These are phyloP conservation scores for Budorcas taxicolor DNA, from an alignment of 2,113 vertebrate genomes.

Conservation along the genomic window DNA sequence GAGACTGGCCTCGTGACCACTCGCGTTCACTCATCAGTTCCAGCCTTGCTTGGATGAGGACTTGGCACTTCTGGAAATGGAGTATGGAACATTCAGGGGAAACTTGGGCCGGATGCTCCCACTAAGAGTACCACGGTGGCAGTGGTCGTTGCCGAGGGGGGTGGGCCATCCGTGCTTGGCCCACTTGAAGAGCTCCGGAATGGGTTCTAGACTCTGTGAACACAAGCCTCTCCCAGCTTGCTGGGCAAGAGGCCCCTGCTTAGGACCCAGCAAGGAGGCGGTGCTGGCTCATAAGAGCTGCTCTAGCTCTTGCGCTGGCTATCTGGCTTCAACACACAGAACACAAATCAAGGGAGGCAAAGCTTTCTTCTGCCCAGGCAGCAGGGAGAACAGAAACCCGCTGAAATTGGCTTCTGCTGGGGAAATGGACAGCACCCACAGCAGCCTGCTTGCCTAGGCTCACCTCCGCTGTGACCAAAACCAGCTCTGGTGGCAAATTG, in stretches of 20 bases:
- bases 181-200: neutral
- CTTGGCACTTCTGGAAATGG: neutral
- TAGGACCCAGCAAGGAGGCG: neutral
- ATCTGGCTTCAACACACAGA: neutral
- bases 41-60: neutral
- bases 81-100: neutral
- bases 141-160: neutral
- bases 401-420: neutral
- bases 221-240: neutral
- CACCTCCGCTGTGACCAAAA: neutral
- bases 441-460: neutral
- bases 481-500: neutral
- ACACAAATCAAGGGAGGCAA: too few species aligned
- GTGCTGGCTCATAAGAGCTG: neutral
- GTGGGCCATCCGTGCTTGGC: rapidly evolving
- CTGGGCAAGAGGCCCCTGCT: neutral
- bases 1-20: neutral
- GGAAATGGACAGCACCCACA: rapidly evolving
- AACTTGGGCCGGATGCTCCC: neutral
- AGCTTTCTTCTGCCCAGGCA: neutral
- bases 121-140: rapidly evolving
- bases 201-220: neutral
- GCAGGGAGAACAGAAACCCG: neutral
- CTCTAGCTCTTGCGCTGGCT: neutral
- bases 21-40: too few species aligned